Evolutionary conservation across 2,888 invertebrate genomes (phyloP).

Genomic region (Hydropsyche betteni): DNA sequence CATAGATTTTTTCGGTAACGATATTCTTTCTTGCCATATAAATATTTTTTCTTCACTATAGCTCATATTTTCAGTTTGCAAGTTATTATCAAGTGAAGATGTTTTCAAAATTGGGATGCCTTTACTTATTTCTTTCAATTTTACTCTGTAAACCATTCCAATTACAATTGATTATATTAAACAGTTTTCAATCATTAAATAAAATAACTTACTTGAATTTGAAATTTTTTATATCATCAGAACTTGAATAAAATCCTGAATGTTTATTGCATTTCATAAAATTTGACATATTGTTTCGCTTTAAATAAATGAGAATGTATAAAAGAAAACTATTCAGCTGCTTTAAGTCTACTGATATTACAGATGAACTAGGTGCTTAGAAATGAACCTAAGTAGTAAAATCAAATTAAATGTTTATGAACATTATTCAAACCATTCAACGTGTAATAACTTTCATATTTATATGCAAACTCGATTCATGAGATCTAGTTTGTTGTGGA

Average conservation of each 20-base stretch:
- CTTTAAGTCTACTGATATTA: too few relatives aligned
- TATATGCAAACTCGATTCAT: too few relatives aligned
- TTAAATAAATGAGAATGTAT: too few relatives aligned
- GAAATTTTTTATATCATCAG: conserved; percentile 63
- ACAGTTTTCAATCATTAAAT: not conserved
- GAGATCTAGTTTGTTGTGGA: too few relatives aligned
- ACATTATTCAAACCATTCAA: too few relatives aligned
- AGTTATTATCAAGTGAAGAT: conserved; percentile 52
- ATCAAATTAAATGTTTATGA: too few relatives aligned
- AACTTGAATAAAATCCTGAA: conserved; percentile 65
- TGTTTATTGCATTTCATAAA: conserved; percentile 60
- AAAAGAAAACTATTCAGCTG: too few relatives aligned
- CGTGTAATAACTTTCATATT: too few relatives aligned
- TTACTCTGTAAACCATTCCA: conserved; percentile 55
- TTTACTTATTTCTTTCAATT: conserved; percentile 58
- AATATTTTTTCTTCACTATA: conserved; percentile 60
- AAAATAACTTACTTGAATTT: conserved; percentile 62
- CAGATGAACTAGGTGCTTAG: too few relatives aligned
- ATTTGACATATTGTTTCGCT: conserved; percentile 56
- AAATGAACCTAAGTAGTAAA: too few relatives aligned
- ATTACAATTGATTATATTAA: not conserved
- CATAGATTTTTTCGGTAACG: conserved; percentile 60
- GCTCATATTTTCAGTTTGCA: conserved; percentile 50
- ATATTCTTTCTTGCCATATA: conserved; percentile 77
- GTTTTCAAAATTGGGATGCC: conserved; percentile 60